A percentile compares a stretch with the other conserved stretches of the same genome.
Evolutionary conservation across 2,113 vertebrate species (phyloP).

Genomic region (Heliornis fulica): DNA sequence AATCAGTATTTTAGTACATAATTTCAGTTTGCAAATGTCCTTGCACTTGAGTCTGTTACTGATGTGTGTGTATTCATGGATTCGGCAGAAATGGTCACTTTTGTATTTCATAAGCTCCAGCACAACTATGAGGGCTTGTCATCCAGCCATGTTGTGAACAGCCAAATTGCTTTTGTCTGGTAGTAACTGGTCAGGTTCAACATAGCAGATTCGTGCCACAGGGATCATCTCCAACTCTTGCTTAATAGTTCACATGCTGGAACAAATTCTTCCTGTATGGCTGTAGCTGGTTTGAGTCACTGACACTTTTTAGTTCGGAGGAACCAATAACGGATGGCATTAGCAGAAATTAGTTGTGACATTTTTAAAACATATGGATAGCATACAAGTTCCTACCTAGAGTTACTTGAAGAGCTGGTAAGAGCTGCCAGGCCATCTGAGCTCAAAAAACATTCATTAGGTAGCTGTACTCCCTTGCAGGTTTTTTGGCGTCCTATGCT

Average conservation of each 20-base stretch:
- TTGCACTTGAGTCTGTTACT: not conserved
- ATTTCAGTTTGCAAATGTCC: not conserved
- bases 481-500: not conserved
- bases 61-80: not conserved
- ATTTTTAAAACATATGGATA: slow-evolving; percentile 46
- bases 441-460: not conserved
- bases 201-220: not conserved
- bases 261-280: not conserved
- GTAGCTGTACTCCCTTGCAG: not conserved
- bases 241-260: not conserved
- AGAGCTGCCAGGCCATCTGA: slow-evolving; percentile 13
- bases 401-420: not conserved
- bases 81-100: not conserved
- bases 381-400: not conserved
- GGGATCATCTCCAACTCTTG: not conserved
- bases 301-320: not conserved
- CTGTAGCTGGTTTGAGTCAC: not conserved
- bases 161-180: not conserved
- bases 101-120: not conserved
- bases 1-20: not conserved
- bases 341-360: slow-evolving; percentile 52
- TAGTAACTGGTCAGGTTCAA: not conserved
- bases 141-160: not conserved
- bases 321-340: not conserved
- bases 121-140: not conserved